A percentile compares a stretch with the other conserved stretches of the same genome.
These are phyloP conservation scores for Thereva nobilitata DNA, from an alignment of 2,888 invertebrate species.

Conservation along the genomic window DNA sequence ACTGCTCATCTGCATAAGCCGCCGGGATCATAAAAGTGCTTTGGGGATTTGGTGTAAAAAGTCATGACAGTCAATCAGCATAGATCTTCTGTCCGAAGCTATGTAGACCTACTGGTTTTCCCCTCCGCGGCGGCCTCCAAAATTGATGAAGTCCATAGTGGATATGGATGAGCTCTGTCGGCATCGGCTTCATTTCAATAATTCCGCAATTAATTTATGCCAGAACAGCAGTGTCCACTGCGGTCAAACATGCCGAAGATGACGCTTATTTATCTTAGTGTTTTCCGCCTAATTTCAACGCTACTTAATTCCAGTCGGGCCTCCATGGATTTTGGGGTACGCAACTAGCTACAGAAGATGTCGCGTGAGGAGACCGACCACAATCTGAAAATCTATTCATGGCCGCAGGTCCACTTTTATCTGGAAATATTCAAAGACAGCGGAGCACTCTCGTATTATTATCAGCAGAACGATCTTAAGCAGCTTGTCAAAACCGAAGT, in stretches of 20 bases:
- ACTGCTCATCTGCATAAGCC: no score
- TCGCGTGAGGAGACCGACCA: no score
- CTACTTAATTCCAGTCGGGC: no score
- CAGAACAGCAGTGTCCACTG: slow-evolving; percentile 9
- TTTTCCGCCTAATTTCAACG: slow-evolving; percentile 13
- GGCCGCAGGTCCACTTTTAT: no score
- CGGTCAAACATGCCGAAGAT: slow-evolving; percentile 4
- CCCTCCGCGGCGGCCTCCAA: background rate
- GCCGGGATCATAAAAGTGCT: no score
- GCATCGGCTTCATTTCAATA: slow-evolving; percentile 16
- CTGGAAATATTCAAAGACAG: no score
- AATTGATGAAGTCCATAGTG: background rate
- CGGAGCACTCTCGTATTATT: no score
- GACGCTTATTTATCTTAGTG: slow-evolving; percentile 8
- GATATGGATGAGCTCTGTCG: slow-evolving; percentile 14
- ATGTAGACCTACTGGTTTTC: background rate
- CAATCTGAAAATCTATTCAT: no score
- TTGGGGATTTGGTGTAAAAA: background rate
- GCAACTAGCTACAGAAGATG: no score
- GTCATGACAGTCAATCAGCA: background rate
- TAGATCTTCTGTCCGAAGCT: background rate
- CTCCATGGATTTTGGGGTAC: no score
- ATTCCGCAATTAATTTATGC: slow-evolving; percentile 14
- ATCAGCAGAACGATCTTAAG: no score
- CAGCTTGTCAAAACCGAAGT: no score